Evolutionary conservation across 2,888 invertebrate species (phyloP).

Genomic region (Patella depressa): DNA sequence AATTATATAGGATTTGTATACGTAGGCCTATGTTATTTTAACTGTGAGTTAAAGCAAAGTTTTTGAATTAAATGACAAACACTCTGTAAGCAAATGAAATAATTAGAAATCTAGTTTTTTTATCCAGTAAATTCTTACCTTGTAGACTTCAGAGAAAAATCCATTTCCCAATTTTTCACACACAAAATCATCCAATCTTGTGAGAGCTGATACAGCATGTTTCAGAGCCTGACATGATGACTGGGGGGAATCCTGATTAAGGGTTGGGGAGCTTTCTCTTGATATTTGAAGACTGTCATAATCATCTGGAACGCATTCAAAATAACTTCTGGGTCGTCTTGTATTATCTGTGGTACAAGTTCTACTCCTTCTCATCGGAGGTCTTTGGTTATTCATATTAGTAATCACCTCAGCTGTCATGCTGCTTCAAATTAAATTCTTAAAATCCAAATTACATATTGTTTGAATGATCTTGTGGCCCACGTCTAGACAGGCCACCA

Average conservation of each 20-base stretch:
- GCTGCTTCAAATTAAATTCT: background rate
- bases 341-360: slow-evolving; percentile 15
- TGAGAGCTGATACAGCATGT: slow-evolving; percentile 91
- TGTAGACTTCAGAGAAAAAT: slow-evolving; percentile 97
- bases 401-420: background rate
- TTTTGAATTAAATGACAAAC: no score
- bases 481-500: no score
- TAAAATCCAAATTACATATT: no score
- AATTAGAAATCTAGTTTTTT: no score
- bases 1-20: no score
- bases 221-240: slow-evolving; percentile 89
- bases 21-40: no score
- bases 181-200: slow-evolving; percentile 93
- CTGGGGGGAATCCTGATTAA: slow-evolving; percentile 28
- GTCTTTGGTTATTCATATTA: slow-evolving; percentile 14
- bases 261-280: slow-evolving; percentile 20
- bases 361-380: slow-evolving; percentile 21
- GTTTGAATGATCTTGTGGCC: no score
- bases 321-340: slow-evolving; percentile 12
- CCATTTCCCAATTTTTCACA: slow-evolving; percentile 94
- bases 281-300: slow-evolving; percentile 17
- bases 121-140: slow-evolving; percentile 78
- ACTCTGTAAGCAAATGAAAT: no score
- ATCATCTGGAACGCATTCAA: slow-evolving; percentile 10
- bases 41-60: no score